A percentile compares a stretch with the other conserved stretches of the same genome.
Conservation (phyloP, 92 coral and sea anemone genomes). For the Palythoa grandiflora region DNA sequence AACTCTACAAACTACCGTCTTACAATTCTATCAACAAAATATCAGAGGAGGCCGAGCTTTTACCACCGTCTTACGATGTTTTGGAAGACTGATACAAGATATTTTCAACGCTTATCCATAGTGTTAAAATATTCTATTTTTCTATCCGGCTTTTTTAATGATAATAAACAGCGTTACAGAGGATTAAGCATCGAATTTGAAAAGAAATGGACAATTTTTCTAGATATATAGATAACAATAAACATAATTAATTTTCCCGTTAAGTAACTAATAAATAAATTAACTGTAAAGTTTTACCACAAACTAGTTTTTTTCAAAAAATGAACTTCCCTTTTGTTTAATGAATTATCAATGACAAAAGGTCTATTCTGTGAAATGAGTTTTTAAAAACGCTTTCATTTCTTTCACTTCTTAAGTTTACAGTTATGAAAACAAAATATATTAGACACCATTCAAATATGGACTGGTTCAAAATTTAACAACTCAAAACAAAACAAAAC, state of each 20-base stretch:
- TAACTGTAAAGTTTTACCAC: neutral
- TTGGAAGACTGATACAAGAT: conserved; percentile 1
- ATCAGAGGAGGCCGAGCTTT: conserved; percentile 9
- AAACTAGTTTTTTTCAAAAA: neutral
- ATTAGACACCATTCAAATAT: neutral
- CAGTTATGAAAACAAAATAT: neutral
- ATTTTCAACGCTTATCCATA: neutral
- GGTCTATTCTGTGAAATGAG: neutral
- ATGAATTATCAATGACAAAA: neutral
- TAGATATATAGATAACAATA: neutral
- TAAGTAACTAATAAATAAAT: neutral
- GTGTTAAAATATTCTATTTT: neutral
- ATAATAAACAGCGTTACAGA: neutral
- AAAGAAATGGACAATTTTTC: neutral
- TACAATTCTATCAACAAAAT: conserved; percentile 43
- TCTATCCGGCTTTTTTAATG: neutral
- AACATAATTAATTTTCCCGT: neutral
- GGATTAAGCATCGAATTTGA: neutral
- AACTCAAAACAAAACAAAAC: neutral
- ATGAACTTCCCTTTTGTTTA: neutral
- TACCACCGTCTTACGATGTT: conserved; percentile 41
- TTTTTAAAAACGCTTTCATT: neutral
- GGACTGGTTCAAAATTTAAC: neutral
- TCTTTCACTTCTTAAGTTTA: neutral
- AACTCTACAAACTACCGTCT: conserved; percentile 42